Base-by-base conservation (phyloP, 2,888 invertebrate genomes). In the Lepidonotus clava region DNA sequence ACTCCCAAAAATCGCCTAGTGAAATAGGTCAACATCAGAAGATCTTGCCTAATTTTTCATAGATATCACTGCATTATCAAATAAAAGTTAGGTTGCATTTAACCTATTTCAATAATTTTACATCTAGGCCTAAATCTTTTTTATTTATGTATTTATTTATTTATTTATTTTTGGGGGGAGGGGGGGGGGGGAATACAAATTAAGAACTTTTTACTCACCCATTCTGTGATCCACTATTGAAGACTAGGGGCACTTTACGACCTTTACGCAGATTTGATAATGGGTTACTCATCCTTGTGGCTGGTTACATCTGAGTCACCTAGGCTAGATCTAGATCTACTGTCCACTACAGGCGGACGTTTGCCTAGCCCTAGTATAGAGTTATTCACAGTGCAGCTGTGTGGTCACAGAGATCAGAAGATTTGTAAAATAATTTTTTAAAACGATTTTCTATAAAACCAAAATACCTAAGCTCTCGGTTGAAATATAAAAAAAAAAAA, bases 231-330 rank as follows among this genome's bases (percentile, higher is more conserved):
- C 2, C 21, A 4, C 46, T 34, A 41, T 46, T 46, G 18, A 28
- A 32, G 5, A 21, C 24, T 24, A 80, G 32, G 8, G 80, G 41
- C 14, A 46, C 28, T 24, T 80, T 80, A 14, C 46, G 14, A 4
- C 32, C 24, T 41, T 80, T 80, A 14, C 51, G 24, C 28, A 80
- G 34, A 80, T n/a, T 46, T 40, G 80, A 80, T 0, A 46, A n/a
- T 28, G 80, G 80, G 18, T 51, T 46, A 80, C 80, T 80, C 80
- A 80, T 80, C 18, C 18, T n/a, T n/a, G n/a, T n/a, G n/a, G n/a
- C n/a, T n/a, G n/a, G n/a, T n/a, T n/a, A n/a, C n/a, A n/a, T n/a
- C n/a, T n/a, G n/a, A n/a, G n/a, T n/a, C n/a, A n/a, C n/a, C n/a
- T 80, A 28, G 11, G 8, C 0, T 80, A 28, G 11, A 41, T 40